phyloP scores from a whole-genome alignment of 2,888 invertebrate genomes.

The Lampropteryx suffumata region DNA sequence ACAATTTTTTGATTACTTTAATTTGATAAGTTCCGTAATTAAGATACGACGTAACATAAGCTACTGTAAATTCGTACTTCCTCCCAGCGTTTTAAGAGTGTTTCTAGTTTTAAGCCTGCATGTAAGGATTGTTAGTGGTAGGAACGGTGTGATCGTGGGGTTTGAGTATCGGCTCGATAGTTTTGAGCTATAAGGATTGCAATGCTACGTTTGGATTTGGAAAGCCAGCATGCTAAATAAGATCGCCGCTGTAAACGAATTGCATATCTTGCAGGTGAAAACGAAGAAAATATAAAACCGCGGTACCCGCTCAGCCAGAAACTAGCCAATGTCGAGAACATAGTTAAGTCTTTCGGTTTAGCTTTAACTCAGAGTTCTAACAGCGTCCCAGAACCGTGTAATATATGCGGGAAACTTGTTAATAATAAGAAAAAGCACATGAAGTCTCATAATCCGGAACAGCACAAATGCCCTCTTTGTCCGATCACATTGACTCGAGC shows the following conservation, averaged over 20 bases:
- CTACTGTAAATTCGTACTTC: constrained; percentile 22
- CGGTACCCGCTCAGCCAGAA: constrained; percentile 64
- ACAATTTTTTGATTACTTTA: constrained; percentile 25
- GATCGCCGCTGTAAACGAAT: constrained; percentile 55
- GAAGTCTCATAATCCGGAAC: constrained; percentile 85
- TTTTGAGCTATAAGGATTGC: constrained; percentile 30
- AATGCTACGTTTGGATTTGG: constrained; percentile 38
- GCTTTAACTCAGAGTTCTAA: constrained; percentile 56
- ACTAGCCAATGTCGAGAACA: constrained; percentile 63
- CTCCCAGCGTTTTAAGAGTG: constrained; percentile 26
- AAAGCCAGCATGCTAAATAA: constrained; percentile 46
- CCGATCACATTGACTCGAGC: constrained; percentile 85
- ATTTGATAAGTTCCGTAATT: constrained; percentile 28
- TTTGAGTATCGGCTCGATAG: constrained; percentile 30
- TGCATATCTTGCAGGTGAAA: constrained; percentile 75
- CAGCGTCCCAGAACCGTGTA: constrained; percentile 80
- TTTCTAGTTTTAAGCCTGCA: constrained; percentile 46
- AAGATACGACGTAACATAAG: constrained; percentile 21
- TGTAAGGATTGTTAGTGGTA: constrained; percentile 43
- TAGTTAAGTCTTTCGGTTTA: constrained; percentile 67
- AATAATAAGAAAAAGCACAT: constrained; percentile 87
- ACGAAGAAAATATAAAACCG: constrained; percentile 75
- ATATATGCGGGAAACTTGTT: constrained; percentile 85
- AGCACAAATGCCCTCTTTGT: constrained; percentile 85
- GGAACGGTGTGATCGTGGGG: constrained; percentile 38